Conservation (phyloP, 2,888 invertebrate genomes). For the Macropis europaea region DNA sequence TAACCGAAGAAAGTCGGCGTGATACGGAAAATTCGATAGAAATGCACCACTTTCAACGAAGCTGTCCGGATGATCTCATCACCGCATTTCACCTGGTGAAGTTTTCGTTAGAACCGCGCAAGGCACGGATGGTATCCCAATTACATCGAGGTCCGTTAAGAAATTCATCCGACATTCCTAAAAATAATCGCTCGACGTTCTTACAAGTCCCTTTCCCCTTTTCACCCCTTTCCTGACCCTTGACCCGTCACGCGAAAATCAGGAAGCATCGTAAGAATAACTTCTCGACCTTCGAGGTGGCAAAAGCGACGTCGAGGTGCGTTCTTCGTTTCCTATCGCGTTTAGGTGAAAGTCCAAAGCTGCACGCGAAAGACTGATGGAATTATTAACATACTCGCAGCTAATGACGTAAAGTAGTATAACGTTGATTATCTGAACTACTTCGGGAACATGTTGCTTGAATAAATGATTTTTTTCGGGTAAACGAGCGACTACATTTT, state of each 20-base stretch:
- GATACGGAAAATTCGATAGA: no score
- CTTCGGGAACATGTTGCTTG: neutral
- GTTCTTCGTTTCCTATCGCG: neutral
- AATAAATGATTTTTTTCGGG: neutral
- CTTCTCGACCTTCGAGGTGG: conserved; percentile 28
- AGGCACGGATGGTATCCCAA: conserved; percentile 10
- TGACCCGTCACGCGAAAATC: conserved; percentile 46
- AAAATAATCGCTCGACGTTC: conserved; percentile 24
- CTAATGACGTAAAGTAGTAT: neutral
- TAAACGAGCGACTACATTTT: no score
- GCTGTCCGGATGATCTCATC: neutral
- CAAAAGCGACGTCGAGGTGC: neutral
- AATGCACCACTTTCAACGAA: no score
- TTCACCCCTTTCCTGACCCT: neutral
- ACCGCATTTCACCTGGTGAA: neutral
- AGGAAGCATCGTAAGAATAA: conserved; percentile 54
- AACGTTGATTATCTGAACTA: no score
- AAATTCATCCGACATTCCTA: conserved; percentile 15
- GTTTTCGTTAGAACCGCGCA: neutral
- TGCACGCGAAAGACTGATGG: neutral
- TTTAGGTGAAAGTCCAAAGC: neutral
- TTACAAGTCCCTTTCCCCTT: neutral
- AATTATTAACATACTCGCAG: conserved; percentile 33
- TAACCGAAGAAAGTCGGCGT: no score
- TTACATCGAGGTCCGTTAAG: conserved; percentile 5